These are phyloP conservation scores for Panulirus ornatus DNA, from an alignment of 1,140 invertebrate species.

Conservation along the genomic window DNA sequence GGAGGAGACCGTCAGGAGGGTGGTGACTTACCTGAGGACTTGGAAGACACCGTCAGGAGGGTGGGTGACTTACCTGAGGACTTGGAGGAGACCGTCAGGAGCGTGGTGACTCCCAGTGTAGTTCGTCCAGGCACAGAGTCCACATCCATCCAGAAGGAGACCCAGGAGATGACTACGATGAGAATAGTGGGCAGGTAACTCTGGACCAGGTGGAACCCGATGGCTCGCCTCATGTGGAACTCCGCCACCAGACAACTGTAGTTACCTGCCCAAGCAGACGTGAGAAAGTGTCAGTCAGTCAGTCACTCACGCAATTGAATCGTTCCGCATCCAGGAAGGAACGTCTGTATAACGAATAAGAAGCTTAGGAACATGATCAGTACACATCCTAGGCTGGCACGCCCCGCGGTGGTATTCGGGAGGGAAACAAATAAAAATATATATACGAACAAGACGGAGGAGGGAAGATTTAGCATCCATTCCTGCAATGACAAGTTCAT, in stretches of 20 bases:
- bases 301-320: too few species aligned
- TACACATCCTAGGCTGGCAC: too few species aligned
- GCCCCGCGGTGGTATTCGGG: too few species aligned
- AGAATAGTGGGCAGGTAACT: constrained; percentile 84
- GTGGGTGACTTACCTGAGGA: constrained; percentile 74
- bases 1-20: neutral
- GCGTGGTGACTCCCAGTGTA: constrained; percentile 83
- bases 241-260: constrained; percentile 82
- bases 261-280: constrained; percentile 79
- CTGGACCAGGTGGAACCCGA: constrained; percentile 84
- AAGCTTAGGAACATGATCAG: too few species aligned
- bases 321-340: too few species aligned
- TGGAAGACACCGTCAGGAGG: too few species aligned
- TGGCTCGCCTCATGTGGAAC: constrained; percentile 81
- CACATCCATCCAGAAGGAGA: constrained; percentile 85
- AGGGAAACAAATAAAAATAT: too few species aligned
- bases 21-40: neutral
- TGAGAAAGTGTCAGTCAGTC: too few species aligned
- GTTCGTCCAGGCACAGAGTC: constrained; percentile 83
- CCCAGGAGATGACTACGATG: constrained; percentile 86
- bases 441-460: too few species aligned
- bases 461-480: too few species aligned
- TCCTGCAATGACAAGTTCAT: too few species aligned
- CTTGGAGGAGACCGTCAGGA: constrained; percentile 82
- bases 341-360: too few species aligned